phyloP scores from a whole-genome alignment of 2,888 invertebrate genomes.

The Conistra vaccinii region DNA sequence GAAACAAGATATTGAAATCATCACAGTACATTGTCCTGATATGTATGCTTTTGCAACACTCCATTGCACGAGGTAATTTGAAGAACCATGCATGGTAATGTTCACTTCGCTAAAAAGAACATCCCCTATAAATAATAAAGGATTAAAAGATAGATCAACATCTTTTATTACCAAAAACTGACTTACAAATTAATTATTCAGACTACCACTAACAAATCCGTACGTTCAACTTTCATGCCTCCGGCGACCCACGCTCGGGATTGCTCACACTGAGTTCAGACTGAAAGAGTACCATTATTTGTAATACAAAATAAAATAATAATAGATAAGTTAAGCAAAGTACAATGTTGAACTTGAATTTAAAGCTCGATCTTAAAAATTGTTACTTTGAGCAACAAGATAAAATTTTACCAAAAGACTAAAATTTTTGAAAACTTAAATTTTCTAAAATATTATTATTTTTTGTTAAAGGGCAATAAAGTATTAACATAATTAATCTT shows the following conservation, averaged over 20 bases:
- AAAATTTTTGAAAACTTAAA: not conserved
- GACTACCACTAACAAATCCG: slow-evolving; percentile 28
- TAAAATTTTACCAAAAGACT: not conserved
- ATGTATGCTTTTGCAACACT: not conserved
- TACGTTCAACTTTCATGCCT: slow-evolving; percentile 33
- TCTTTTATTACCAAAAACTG: slow-evolving; percentile 26
- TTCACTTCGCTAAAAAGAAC: not conserved
- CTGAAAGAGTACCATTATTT: slow-evolving; percentile 15
- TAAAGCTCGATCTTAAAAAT: not conserved
- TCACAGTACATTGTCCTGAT: not conserved
- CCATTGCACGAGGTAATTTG: not conserved
- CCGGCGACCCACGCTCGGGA: not conserved
- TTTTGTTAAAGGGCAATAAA: not conserved
- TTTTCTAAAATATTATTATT: not conserved
- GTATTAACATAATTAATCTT: not conserved
- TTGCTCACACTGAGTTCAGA: slow-evolving; percentile 3
- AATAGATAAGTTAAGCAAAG: not conserved
- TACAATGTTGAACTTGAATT: not conserved
- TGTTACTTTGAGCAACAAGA: not conserved
- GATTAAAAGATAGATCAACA: slow-evolving; percentile 17
- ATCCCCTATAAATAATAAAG: not conserved
- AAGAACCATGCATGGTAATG: not conserved
- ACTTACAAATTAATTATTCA: slow-evolving; percentile 46
- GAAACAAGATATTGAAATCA: not conserved
- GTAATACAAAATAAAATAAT: not conserved